phyloP scores from a whole-genome alignment of 2,113 vertebrate genomes.

The Geococcyx californianus region DNA sequence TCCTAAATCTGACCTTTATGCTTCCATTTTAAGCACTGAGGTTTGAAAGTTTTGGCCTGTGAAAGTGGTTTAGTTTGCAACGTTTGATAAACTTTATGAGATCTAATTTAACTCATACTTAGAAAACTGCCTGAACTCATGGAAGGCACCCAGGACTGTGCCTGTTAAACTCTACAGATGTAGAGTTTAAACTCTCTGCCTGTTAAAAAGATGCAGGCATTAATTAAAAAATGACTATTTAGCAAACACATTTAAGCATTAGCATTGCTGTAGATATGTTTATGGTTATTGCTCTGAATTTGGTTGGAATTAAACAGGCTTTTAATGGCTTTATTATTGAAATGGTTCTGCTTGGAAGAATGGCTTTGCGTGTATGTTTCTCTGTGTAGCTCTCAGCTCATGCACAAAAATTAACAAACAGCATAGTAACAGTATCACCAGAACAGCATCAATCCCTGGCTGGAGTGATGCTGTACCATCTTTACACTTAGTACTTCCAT shows the following conservation, averaged over 20 bases:
- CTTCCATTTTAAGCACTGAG: not conserved
- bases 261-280: not conserved
- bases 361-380: not conserved
- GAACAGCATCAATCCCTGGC: not conserved
- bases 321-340: constrained; percentile 35
- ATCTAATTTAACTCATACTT: not conserved
- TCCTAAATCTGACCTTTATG: not conserved
- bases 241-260: constrained; percentile 4
- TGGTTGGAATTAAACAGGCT: constrained; percentile 18
- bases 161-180: no score
- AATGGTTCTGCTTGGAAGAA: constrained; percentile 16
- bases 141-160: not conserved
- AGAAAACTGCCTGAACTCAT: not conserved
- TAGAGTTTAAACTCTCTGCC: no score
- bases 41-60: not conserved
- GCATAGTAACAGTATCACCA: not conserved
- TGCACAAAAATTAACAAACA: not conserved
- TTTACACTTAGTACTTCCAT: not conserved
- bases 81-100: not conserved
- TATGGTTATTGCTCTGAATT: constrained; percentile 40
- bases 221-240: not conserved
- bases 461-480: not conserved
- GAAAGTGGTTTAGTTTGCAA: not conserved
- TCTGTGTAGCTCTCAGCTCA: not conserved
- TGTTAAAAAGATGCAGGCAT: not conserved